phyloP scores from a whole-genome alignment of 2,888 invertebrate species.

The Hololepta plana region DNA sequence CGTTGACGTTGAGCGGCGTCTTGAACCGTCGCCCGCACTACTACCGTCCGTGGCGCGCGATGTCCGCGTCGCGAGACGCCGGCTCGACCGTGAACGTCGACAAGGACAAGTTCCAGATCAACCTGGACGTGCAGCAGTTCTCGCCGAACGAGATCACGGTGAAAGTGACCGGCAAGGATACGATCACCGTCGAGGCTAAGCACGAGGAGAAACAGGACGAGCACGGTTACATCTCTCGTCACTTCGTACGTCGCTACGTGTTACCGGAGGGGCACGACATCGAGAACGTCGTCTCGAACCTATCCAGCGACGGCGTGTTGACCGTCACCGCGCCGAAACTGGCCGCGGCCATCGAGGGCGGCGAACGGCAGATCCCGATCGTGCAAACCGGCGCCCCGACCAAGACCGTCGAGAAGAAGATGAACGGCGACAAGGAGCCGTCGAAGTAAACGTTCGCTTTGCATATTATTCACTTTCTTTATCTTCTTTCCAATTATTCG shows the following conservation, averaged over 20 bases:
- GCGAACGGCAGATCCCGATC: conserved; percentile 28
- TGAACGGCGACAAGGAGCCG: no score
- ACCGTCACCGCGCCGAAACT: conserved; percentile 47
- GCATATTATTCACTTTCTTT: no score
- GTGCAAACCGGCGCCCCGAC: conserved; percentile 19
- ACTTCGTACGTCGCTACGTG: conserved; percentile 53
- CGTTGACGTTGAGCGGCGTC: conserved; percentile 8
- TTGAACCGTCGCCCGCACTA: conserved; percentile 14
- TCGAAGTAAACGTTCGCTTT: no score
- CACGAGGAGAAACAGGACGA: conserved; percentile 58
- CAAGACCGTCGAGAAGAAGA: no score
- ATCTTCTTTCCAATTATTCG: no score
- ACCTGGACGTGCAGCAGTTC: conserved; percentile 59
- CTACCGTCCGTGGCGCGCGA: conserved; percentile 28
- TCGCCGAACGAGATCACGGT: conserved; percentile 57
- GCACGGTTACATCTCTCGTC: conserved; percentile 54
- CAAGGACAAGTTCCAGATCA: conserved; percentile 49
- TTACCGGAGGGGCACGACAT: conserved; percentile 57
- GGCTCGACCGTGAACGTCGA: conserved; percentile 36
- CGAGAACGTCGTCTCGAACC: conserved; percentile 46
- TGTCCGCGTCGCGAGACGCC: conserved; percentile 32
- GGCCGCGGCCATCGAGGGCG: conserved; percentile 22
- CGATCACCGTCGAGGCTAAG: conserved; percentile 55
- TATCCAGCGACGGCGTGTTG: conserved; percentile 60
- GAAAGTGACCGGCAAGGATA: conserved; percentile 42